Base-by-base conservation (phyloP, 2,113 vertebrate genomes). In the Crotalus tigris region DNA sequence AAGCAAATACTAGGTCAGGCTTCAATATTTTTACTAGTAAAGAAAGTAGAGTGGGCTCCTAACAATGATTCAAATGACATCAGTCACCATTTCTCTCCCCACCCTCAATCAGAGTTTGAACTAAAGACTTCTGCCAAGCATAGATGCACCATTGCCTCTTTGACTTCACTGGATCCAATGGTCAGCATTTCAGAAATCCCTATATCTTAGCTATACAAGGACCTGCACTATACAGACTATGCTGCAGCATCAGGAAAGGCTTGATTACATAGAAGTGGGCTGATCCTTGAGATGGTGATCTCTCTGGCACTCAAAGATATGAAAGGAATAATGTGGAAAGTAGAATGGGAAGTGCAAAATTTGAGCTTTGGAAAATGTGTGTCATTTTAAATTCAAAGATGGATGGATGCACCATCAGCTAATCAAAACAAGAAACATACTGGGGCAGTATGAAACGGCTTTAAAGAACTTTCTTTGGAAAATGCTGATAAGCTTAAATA, bases 401-500 rank as follows among this genome's bases (percentile, higher is more conserved):
- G 6, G 0, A 0, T 21, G 15, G 19, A 51, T 11, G 5, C 5
- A 46, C 88, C 58, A 86, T 29, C n/a, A 58, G 75, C 90, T 86
- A 29, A 2, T 23, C 19, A 93, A 4, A n/a, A 0, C 0, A 85
- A 85, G 90, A 26, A 23, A 69, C 88, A 55, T 1, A 39, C 89
- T 55, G 64, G 29, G 0, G 0, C 1, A 0, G 57, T 0, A 94
- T 94, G 92, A 90, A 94, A 69, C 0, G 90, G 94, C 93, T 96
- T 92, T 49, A 89, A 96, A 57, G 95, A 94, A 95, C 96, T 96
- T 96, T 95, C 94, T 95, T 95, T 0, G 91, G 92, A 94, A 95
- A 94, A 94, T 95, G 96, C 96, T 96, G 96, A 96, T 94, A 96
- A 97, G 95, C 95, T 96, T 96, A 96, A 96, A 95, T 95, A 96